A percentile compares a stretch with the other conserved stretches of the same genome.
Conservation (phyloP, 2,888 invertebrate genomes). For the Drosophila atroscutellata region DNA sequence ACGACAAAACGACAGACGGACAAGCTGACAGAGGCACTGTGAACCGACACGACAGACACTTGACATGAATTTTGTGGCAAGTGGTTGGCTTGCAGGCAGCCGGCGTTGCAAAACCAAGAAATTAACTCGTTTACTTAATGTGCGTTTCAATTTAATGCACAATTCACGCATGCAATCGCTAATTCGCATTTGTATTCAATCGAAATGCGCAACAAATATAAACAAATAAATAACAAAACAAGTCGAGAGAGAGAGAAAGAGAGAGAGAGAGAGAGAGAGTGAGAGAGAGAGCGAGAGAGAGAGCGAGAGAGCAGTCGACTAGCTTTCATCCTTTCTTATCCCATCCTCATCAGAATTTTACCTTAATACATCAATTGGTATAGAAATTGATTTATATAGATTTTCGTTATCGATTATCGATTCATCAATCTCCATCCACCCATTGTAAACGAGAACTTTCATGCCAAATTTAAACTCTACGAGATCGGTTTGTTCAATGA, state of each 20-base stretch:
- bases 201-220: background rate
- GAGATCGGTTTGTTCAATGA: no score
- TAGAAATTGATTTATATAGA: background rate
- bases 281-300: background rate
- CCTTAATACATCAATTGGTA: background rate
- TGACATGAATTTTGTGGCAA: slow-evolving; percentile 56
- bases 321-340: background rate
- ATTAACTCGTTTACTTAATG: slow-evolving; percentile 42
- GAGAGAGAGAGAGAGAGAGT: background rate
- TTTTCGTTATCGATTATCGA: background rate
- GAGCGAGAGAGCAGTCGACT: background rate
- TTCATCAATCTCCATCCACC: no score
- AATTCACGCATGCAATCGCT: slow-evolving; percentile 2
- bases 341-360: background rate
- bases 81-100: slow-evolving; percentile 27
- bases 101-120: slow-evolving; percentile 3
- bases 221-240: background rate
- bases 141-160: slow-evolving; percentile 11
- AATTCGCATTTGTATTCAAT: background rate
- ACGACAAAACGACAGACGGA: slow-evolving; percentile 8
- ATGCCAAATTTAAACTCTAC: no score
- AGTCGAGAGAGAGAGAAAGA: background rate
- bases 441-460: no score
- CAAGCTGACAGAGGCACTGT: slow-evolving; percentile 3
- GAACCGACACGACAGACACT: slow-evolving; percentile 41